These are phyloP conservation scores for Aleiodes leptofemur DNA, from an alignment of 2,888 invertebrate genomes.

Conservation along the genomic window DNA sequence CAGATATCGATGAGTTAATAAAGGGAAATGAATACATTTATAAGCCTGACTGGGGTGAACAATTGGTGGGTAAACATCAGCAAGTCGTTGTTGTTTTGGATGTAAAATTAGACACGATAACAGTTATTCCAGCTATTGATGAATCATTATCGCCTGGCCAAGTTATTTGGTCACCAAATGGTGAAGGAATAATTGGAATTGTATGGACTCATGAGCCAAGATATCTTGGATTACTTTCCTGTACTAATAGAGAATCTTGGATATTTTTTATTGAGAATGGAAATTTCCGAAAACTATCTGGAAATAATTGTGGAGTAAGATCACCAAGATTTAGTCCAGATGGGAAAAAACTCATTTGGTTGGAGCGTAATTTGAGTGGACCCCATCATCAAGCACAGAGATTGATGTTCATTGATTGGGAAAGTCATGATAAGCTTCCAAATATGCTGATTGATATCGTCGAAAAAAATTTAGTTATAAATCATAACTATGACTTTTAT, in stretches of 20 bases:
- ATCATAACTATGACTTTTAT: constrained; percentile 78
- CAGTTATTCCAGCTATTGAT: constrained; percentile 78
- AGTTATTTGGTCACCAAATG: constrained; percentile 76
- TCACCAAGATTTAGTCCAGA: constrained; percentile 81
- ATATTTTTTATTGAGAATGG: constrained; percentile 77
- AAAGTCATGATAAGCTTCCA: constrained; percentile 68
- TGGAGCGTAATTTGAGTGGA: constrained; percentile 82
- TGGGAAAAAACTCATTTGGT: constrained; percentile 82
- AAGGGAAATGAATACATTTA: constrained; percentile 85
- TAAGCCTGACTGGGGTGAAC: constrained; percentile 91
- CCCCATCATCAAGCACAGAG: constrained; percentile 84
- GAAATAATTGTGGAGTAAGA: constrained; percentile 78
- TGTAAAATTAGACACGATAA: constrained; percentile 78
- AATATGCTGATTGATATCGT: constrained; percentile 78
- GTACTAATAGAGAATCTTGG: constrained; percentile 83
- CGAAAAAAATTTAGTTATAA: constrained; percentile 74
- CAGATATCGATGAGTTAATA: constrained; percentile 65
- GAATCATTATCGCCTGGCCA: constrained; percentile 80
- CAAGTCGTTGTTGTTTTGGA: constrained; percentile 84
- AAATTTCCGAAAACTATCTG: constrained; percentile 77
- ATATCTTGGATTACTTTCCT: constrained; percentile 87
- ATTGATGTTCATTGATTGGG: constrained; percentile 77
- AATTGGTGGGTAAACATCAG: constrained; percentile 83
- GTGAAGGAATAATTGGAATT: constrained; percentile 81
- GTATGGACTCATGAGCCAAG: constrained; percentile 84